phyloP scores from a whole-genome alignment of 2,888 invertebrate genomes.

The Odiellus spinosus region DNA sequence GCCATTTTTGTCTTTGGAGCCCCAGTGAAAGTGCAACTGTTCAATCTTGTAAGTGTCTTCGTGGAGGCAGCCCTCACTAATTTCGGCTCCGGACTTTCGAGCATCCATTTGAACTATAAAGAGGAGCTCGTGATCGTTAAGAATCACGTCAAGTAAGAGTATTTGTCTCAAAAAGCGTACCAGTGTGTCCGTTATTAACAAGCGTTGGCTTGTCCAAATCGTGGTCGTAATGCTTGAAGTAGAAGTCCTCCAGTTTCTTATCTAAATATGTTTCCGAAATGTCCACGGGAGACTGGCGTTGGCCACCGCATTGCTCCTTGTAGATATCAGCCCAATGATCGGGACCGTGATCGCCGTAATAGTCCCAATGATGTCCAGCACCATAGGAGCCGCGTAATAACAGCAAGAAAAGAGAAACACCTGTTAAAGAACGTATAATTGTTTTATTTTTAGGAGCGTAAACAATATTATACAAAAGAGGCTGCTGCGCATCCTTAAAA shows the following conservation, averaged over 20 bases:
- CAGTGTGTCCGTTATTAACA: slow-evolving; percentile 51
- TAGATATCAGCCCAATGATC: slow-evolving; percentile 10
- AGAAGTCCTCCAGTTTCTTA: slow-evolving; percentile 35
- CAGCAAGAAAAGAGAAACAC: too few species aligned
- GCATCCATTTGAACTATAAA: slow-evolving; percentile 4
- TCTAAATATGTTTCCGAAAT: slow-evolving; percentile 35
- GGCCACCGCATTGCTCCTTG: slow-evolving; percentile 8
- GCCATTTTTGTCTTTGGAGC: slow-evolving; percentile 50
- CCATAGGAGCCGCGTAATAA: too few species aligned
- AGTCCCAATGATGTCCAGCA: too few species aligned
- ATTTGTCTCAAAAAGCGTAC: too few species aligned
- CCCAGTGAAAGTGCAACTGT: slow-evolving; percentile 72
- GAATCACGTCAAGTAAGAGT: too few species aligned
- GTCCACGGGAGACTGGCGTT: slow-evolving; percentile 59
- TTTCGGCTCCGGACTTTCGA: neutral
- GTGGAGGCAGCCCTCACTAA: slow-evolving; percentile 15
- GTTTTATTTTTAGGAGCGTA: too few species aligned
- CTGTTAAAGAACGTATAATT: too few species aligned
- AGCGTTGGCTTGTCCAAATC: slow-evolving; percentile 37
- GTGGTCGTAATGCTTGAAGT: slow-evolving; percentile 41
- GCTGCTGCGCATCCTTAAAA: too few species aligned
- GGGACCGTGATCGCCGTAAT: slow-evolving; percentile 14
- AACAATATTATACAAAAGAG: too few species aligned
- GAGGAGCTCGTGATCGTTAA: too few species aligned
- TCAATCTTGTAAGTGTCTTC: slow-evolving; percentile 35